Conservation (phyloP, 2,797 vertebrate genomes). For the Nannoperca australis region DNA sequence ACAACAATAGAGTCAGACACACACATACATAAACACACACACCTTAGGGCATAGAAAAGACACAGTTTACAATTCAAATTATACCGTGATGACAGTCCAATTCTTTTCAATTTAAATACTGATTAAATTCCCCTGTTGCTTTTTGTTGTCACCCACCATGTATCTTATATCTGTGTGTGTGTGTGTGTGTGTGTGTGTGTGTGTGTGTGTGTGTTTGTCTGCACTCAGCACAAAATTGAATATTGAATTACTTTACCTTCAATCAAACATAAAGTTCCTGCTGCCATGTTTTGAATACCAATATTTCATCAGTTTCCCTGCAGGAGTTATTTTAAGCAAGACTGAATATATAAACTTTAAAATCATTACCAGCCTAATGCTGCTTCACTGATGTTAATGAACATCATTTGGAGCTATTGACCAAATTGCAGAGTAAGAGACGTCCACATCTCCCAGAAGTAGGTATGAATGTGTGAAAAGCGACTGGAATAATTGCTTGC, state of each 20-base stretch:
- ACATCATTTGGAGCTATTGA: slow-evolving; percentile 49
- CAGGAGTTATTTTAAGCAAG: slow-evolving; percentile 25
- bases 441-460: slow-evolving; percentile 16
- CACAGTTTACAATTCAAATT: slow-evolving; percentile 72
- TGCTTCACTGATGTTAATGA: slow-evolving; percentile 43
- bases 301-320: slow-evolving; percentile 31
- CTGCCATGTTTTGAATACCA: slow-evolving; percentile 45
- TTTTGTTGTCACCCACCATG: slow-evolving; percentile 30
- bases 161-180: not conserved
- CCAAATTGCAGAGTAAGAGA: slow-evolving; percentile 25
- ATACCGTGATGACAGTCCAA: slow-evolving; percentile 66
- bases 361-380: slow-evolving; percentile 43
- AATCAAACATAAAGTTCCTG: slow-evolving; percentile 31
- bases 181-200: slow-evolving; percentile 3
- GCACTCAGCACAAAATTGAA: slow-evolving; percentile 24
- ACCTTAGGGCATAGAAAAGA: slow-evolving; percentile 33
- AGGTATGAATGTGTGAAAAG: slow-evolving; percentile 18
- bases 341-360: slow-evolving; percentile 35
- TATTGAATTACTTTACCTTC: slow-evolving; percentile 53
- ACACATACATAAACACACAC: slow-evolving; percentile 10
- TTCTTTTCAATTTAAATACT: slow-evolving; percentile 74
- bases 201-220: not conserved
- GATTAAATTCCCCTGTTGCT: slow-evolving; percentile 64
- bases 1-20: slow-evolving; percentile 43
- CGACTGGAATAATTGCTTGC: slow-evolving; percentile 7